Conservation (phyloP, 1,140 invertebrate genomes). For the Drosophila yakuba region DNA sequence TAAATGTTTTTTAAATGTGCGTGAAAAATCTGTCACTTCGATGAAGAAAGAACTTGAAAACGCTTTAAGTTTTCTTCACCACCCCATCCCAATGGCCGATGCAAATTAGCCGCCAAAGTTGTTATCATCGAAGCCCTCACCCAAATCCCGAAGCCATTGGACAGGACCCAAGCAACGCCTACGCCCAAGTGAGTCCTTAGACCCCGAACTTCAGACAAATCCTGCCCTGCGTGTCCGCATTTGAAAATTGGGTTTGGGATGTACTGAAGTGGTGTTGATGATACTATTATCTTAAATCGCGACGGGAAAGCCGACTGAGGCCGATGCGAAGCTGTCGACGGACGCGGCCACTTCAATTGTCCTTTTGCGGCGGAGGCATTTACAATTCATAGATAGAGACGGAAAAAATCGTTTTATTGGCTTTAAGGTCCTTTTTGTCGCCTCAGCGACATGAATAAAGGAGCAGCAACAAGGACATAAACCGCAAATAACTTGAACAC, state of each 20-base stretch:
- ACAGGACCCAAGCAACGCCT: slow-evolving; percentile 64
- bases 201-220: slow-evolving; percentile 54
- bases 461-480: slow-evolving; percentile 66
- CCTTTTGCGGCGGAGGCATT: slow-evolving; percentile 62
- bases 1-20: slow-evolving; percentile 84
- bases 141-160: slow-evolving; percentile 51
- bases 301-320: slow-evolving; percentile 33
- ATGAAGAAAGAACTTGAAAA: slow-evolving; percentile 39
- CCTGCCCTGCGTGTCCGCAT: slow-evolving; percentile 10
- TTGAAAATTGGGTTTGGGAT: background rate
- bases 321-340: slow-evolving; percentile 65
- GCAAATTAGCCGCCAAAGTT: slow-evolving; percentile 73
- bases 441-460: slow-evolving; percentile 63
- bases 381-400: slow-evolving; percentile 77
- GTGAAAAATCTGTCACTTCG: slow-evolving; percentile 72
- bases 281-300: slow-evolving; percentile 84
- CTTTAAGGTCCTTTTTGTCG: slow-evolving; percentile 81
- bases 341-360: slow-evolving; percentile 70
- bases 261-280: slow-evolving; percentile 74
- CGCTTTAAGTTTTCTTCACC: slow-evolving; percentile 63
- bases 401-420: slow-evolving; percentile 84
- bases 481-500: slow-evolving; percentile 81
- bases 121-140: slow-evolving; percentile 64
- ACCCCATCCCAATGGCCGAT: slow-evolving; percentile 25
- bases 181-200: slow-evolving; percentile 47